phyloP scores from a whole-genome alignment of 1,140 invertebrate genomes.

The Microplitis mediator region DNA sequence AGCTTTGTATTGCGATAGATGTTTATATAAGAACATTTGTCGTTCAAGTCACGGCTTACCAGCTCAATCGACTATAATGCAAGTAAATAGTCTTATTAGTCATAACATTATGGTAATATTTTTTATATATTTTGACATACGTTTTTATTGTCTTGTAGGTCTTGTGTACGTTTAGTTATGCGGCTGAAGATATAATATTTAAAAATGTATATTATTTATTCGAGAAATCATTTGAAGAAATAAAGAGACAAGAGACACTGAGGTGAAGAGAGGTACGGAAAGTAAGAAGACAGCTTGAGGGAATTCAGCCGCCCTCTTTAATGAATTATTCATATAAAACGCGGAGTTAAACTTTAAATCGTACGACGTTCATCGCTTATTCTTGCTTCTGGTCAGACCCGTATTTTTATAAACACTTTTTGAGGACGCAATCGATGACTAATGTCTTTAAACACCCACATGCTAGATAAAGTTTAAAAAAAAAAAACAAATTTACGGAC shows the following conservation, averaged over 20 bases:
- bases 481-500: too few relatives aligned
- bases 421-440: constrained; percentile 10
- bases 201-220: constrained; percentile 1
- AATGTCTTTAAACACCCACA: constrained; percentile 7
- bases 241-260: constrained; percentile 10
- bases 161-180: not conserved
- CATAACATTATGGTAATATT: too few relatives aligned
- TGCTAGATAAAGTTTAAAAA: not conserved
- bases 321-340: constrained; percentile 27
- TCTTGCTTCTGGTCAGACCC: not conserved
- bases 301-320: constrained; percentile 22
- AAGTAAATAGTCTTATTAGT: too few relatives aligned
- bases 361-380: not conserved
- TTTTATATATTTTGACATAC: not conserved
- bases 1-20: too few relatives aligned
- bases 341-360: not conserved
- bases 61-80: too few relatives aligned
- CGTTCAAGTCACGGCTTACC: too few relatives aligned
- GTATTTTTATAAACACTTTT: constrained; percentile 1
- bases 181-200: not conserved
- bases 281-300: not conserved
- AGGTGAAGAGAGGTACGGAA: constrained; percentile 9
- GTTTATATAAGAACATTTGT: too few relatives aligned
- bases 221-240: not conserved
- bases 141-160: too few relatives aligned